Conservation (phyloP, 2,888 invertebrate genomes). For the Tachina fera region DNA sequence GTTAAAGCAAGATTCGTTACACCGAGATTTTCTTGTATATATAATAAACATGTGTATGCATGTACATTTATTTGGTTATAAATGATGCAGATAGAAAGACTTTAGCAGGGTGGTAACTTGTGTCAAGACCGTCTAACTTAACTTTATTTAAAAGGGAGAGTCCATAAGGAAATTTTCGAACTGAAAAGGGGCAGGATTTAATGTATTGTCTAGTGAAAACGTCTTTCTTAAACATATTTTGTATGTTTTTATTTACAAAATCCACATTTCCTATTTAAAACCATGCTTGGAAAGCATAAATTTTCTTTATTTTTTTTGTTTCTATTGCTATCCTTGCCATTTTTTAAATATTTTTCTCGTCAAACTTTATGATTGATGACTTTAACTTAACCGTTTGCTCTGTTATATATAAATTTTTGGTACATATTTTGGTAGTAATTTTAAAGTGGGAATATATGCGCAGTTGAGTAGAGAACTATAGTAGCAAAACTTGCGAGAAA, state of each 20-base stretch:
- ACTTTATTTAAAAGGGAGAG: conserved; percentile 9
- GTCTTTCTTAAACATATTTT: conserved; percentile 29
- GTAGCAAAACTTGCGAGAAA: background rate
- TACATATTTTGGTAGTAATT: conserved; percentile 50
- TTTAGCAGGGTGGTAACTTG: conserved; percentile 22
- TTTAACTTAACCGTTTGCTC: conserved; percentile 72
- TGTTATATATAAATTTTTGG: conserved; percentile 58
- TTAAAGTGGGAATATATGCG: background rate
- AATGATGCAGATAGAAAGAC: background rate
- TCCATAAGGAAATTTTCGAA: conserved; percentile 30
- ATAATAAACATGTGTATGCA: too few species aligned
- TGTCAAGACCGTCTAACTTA: conserved; percentile 13
- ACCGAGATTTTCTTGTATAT: too few species aligned
- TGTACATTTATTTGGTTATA: background rate
- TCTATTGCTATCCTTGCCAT: conserved; percentile 30
- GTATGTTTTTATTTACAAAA: conserved; percentile 24
- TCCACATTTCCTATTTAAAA: conserved; percentile 22
- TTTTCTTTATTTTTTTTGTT: conserved; percentile 24
- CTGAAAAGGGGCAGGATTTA: background rate
- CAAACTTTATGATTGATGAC: conserved; percentile 72
- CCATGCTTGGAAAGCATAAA: conserved; percentile 39
- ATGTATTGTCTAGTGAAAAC: conserved; percentile 35
- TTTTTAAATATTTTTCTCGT: conserved; percentile 3
- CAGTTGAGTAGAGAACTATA: background rate
- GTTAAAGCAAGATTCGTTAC: too few species aligned